A percentile compares a stretch with the other conserved stretches of the same genome.
Conservation (phyloP, 2,888 invertebrate genomes). For the Clistopyga incitator region DNA sequence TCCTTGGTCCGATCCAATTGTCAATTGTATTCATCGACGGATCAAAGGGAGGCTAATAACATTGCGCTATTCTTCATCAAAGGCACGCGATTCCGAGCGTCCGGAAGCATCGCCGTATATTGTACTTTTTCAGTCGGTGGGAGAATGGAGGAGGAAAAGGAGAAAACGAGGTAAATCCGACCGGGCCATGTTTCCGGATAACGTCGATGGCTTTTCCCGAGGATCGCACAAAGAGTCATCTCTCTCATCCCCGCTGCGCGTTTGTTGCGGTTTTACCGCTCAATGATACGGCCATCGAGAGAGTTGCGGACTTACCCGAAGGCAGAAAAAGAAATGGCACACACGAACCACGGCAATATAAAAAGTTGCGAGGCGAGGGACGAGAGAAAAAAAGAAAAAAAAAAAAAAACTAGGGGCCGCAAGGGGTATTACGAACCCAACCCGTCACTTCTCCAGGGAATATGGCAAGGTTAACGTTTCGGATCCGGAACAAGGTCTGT, state of each 20-base stretch:
- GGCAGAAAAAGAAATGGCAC: neutral
- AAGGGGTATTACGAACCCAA: slow-evolving; percentile 1
- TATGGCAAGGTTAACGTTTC: slow-evolving; percentile 31
- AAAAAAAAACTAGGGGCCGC: no score
- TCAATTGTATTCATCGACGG: no score
- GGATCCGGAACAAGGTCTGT: neutral
- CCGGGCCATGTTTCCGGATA: slow-evolving; percentile 15
- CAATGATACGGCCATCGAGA: slow-evolving; percentile 2
- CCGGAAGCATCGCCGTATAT: neutral
- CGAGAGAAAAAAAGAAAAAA: no score
- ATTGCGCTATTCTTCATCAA: no score
- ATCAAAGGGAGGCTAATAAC: no score
- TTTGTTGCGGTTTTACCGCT: neutral
- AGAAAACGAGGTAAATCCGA: neutral
- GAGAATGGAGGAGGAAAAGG: neutral
- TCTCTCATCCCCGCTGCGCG: neutral
- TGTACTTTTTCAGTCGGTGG: neutral
- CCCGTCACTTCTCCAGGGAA: slow-evolving; percentile 15
- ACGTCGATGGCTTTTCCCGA: neutral
- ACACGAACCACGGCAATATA: slow-evolving; percentile 21
- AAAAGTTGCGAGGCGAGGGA: slow-evolving; percentile 24
- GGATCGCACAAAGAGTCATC: neutral
- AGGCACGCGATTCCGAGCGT: neutral
- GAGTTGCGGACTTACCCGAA: neutral
- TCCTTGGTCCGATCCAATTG: no score